Base-by-base conservation (phyloP, 2,888 invertebrate species). In the Apoderus coryli region DNA sequence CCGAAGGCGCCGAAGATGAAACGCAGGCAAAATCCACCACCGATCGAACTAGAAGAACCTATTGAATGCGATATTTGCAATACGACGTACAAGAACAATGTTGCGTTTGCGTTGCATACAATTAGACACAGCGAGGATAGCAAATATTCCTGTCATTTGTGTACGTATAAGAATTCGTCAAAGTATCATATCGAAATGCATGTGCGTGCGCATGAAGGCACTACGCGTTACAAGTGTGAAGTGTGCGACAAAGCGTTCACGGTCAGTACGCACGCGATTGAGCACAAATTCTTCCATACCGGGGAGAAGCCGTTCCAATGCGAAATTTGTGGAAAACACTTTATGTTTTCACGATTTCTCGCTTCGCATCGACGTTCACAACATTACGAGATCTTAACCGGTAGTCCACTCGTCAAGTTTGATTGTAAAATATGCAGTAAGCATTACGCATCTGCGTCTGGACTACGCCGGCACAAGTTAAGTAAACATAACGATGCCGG, bases 51-150 rank as follows among this genome's bases (percentile, higher is more conserved):
- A 16, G 44, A 46, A 5, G 48, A 48, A 4, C 57, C 61, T 3
- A 66, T 67, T 23, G 60, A 63, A 29, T 69, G 69, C 36, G 63
- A 64, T 30, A 39, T 63, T 28, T 69, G 69, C 23, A 63, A 65
- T 3, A 62, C 65, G 33, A 55, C 63, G 4, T 69, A 65, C 39
- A 65, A 63, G 32, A 49, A 49, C 27, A 50, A 49, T 32, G 46
- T 52, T 4, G 41, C 44, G 2, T 53, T 52, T 32, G 51, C 48
- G 3, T 36, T 53, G 14, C 52, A 53, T 34, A 49, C 50, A 14
- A 48, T 50, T 13, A 33, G 36, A n/a, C 52, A 53, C 29, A 50
- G 45, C 29, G 46, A 45, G 4, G 48, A 52, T 19, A 41, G 40
- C 5, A 48, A 47, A 34, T 52, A 53, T 28, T 44, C 47, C 27